Evolutionary conservation across 2,113 vertebrate species (phyloP), one percentile per base, ranked within the genome.

Genomic region (Clarias batrachus): DNA sequence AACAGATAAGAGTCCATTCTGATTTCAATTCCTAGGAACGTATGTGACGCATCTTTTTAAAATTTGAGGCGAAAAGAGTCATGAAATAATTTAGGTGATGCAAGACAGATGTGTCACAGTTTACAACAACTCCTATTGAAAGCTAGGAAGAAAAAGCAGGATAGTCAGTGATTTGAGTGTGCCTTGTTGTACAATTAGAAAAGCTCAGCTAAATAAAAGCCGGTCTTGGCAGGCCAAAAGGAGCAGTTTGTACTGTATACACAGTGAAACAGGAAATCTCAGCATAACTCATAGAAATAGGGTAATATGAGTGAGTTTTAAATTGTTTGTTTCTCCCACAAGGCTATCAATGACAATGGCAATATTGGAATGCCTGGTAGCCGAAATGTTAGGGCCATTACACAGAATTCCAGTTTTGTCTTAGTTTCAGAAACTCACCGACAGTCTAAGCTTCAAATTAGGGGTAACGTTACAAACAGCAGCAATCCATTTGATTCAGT

Each of bases 1-100:
- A 83, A 83, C 30, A 13, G 52, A 82, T 23, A 60, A 70, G 65
- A 71, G 74, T 88, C 25, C 27, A 83, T 52, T 78, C 52, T 56
- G 74, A 56, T 10, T 78, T 33, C 52, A 78, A 37, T 65, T 71
- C 65, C 59, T 86, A 66, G 81, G 54, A 88, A 52, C 25, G 62
- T 63, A 41, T 60, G 25, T 19, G 73, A 84, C 6, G 21, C 59
- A n/a, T 76, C 11, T 79, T 79, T 79, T 56, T 9, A 57, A 57
- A 30, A 33, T 59, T 33, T 33, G 30, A 19, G 7, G 19, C 19
- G 33, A 59, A 16, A 59, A 30, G 17, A 59, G 54, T 59, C n/a
- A 33, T 57, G 30, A 14, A 57, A 19, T 59, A 78, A n/a, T 57
- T 56, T 57, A 57, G 57, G 76, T n/a, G 27, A 56, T 30, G 25